Evolutionary conservation across 2,797 vertebrate species (phyloP).

Genomic region (Spheniscus humboldti): DNA sequence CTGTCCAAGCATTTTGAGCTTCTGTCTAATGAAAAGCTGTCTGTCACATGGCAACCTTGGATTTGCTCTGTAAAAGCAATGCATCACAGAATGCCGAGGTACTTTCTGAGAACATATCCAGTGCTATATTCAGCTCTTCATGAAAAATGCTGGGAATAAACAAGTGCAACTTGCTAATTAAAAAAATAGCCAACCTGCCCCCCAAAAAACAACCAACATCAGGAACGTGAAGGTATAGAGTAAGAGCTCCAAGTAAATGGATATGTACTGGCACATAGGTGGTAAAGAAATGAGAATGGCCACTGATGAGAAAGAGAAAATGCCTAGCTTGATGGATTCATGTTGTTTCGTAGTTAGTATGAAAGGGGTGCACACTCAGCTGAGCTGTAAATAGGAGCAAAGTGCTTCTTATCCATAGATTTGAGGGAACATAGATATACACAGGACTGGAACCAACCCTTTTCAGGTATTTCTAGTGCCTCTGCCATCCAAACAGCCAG

Average conservation of each 20-base stretch:
- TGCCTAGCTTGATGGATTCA: not conserved
- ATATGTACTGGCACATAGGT: fast-evolving
- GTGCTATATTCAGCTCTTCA: not conserved
- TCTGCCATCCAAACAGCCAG: not conserved
- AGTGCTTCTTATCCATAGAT: not conserved
- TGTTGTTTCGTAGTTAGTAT: not conserved
- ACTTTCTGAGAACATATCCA: not conserved
- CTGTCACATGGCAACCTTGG: fast-evolving
- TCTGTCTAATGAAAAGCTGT: not conserved
- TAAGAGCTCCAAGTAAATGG: not conserved
- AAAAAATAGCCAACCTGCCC: not conserved
- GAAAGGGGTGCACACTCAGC: not conserved
- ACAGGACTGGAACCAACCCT: not conserved
- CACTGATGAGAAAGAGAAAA: not conserved
- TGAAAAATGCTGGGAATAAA: not conserved
- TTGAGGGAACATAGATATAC: not conserved
- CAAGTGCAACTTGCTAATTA: not conserved
- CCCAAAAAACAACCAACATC: fast-evolving
- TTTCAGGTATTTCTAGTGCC: not conserved
- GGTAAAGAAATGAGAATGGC: fast-evolving
- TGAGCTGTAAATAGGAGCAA: not conserved
- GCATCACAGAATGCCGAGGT: not conserved
- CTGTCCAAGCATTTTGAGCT: not conserved
- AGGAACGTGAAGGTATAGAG: not conserved
- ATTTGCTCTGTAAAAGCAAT: fast-evolving